Evolutionary conservation across 2,113 vertebrate species (phyloP), one percentile per base, ranked within the genome.

Genomic region (Crocuta crocuta): DNA sequence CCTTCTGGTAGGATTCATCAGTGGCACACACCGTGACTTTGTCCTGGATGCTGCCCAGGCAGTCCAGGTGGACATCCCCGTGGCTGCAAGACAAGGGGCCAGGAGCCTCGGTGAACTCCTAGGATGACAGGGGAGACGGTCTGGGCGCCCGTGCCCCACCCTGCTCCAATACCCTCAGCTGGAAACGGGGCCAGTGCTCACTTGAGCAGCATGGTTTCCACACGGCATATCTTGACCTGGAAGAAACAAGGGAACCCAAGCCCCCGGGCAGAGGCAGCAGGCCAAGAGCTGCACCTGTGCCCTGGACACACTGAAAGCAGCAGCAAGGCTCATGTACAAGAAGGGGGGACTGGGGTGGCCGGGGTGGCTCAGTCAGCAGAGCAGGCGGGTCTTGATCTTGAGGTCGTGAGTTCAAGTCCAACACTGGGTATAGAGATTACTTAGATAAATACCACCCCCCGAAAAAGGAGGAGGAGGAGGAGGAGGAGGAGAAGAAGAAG

Each of bases 11-110:
- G 63, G 99, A 99, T 95, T 99, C 99, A 0, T 99, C 99, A 0
- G 99, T 99, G 97, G 99, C 99, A 2, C 99, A 99, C 95, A 99
- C 99, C 0, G 99, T 99, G 98, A 99, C 99, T 98, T 99, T 99
- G 98, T 99, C 99, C 99, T 99, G 99, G 98, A 99, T 99, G 97
- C 99, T 99, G 84, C 99, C 99, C 95, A 99, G 99, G 98, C 99
- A 99, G 98, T 99, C 99, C 99, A 99, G 98, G 92, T 99, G 99
- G 98, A 99, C 98, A 88, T 99, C 99, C 88, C 99, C 99, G 88
- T 99, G 99, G 98, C 99, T 99, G 98, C 5, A 87, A 94, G 48
- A 90, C 43, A 96, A 95, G 97, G 96, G 95, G 63, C 85, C 66
- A 33, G 33, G 58, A 45, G 81, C 45, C 17, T 12, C n/a, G n/a